These are phyloP conservation scores for Idaea aversata DNA, from an alignment of 2,888 invertebrate species.

Conservation along the genomic window DNA sequence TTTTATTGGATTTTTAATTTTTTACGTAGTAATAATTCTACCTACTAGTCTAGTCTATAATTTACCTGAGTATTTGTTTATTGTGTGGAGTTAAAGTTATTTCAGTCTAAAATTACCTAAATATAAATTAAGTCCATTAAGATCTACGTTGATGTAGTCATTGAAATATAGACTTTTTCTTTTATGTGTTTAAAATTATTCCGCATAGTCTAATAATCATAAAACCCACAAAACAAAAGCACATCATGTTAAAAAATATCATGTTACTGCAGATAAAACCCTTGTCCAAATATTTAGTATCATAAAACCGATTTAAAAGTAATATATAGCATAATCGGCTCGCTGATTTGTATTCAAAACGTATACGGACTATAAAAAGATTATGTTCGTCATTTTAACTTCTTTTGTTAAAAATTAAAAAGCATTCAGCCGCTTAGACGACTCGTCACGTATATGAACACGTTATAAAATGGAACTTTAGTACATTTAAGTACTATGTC, in stretches of 20 bases:
- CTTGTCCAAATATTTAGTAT: constrained; percentile 78
- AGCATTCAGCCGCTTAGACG: constrained; percentile 59
- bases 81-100: too few relatives aligned
- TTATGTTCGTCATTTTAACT: constrained; percentile 68
- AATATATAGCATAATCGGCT: constrained; percentile 76
- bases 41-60: too few relatives aligned
- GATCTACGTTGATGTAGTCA: neutral
- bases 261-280: constrained; percentile 74
- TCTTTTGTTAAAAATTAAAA: constrained; percentile 73
- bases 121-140: neutral
- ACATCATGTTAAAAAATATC: constrained; percentile 68
- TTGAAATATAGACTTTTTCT: neutral
- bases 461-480: constrained; percentile 64
- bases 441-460: constrained; percentile 66
- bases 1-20: too few relatives aligned
- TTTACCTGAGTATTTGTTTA: too few relatives aligned
- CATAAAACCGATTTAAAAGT: constrained; percentile 75
- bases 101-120: too few relatives aligned
- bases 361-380: constrained; percentile 68
- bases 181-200: constrained; percentile 56
- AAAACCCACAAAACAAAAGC: constrained; percentile 65
- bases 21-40: too few relatives aligned
- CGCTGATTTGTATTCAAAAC: constrained; percentile 65
- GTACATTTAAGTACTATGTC: constrained; percentile 67
- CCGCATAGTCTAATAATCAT: constrained; percentile 70